These are phyloP conservation scores for Philantomba maxwellii DNA, from an alignment of 2,113 vertebrate genomes.

Conservation along the genomic window DNA sequence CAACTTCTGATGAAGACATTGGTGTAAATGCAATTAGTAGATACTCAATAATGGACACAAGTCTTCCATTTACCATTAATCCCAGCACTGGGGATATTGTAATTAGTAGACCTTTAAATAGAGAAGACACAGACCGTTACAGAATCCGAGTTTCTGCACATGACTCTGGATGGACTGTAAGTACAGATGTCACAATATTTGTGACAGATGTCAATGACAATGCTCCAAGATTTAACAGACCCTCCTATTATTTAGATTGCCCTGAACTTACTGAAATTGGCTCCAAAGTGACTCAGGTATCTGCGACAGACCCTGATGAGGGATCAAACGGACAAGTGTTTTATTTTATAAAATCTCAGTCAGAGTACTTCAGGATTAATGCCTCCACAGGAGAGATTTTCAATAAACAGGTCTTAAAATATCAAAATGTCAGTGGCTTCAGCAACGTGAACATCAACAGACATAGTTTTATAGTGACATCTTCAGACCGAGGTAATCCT, in stretches of 20 bases:
- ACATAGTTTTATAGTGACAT: conserved; percentile 95
- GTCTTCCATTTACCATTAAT: conserved; percentile 91
- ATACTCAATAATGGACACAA: conserved; percentile 89
- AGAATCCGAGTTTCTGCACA: conserved; percentile 93
- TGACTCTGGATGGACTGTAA: conserved; percentile 97
- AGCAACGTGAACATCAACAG: conserved; percentile 90
- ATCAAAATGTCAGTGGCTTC: conserved; percentile 88
- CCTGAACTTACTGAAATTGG: conserved; percentile 90
- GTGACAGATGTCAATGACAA: conserved; percentile 96
- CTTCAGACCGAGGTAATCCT: conserved; percentile 90
- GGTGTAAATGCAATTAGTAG: conserved; percentile 91
- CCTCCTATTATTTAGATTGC: conserved; percentile 95
- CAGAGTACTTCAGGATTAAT: conserved; percentile 95
- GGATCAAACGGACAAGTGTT: conserved; percentile 93
- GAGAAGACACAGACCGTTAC: conserved; percentile 93
- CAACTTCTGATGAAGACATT: conserved; percentile 93
- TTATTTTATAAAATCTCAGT: conserved; percentile 96
- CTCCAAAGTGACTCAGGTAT: conserved; percentile 88
- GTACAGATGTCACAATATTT: conserved; percentile 95
- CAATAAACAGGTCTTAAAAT: conserved; percentile 92
- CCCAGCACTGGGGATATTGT: conserved; percentile 92
- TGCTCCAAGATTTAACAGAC: conserved; percentile 89
- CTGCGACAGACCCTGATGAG: conserved; percentile 90
- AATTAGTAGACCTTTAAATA: conserved; percentile 91
- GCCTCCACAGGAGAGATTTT: conserved; percentile 92